These are phyloP conservation scores for Lytechinus variegatus DNA, from an alignment of 35 echinoderm and acorn worm genomes.

Conservation along the genomic window DNA sequence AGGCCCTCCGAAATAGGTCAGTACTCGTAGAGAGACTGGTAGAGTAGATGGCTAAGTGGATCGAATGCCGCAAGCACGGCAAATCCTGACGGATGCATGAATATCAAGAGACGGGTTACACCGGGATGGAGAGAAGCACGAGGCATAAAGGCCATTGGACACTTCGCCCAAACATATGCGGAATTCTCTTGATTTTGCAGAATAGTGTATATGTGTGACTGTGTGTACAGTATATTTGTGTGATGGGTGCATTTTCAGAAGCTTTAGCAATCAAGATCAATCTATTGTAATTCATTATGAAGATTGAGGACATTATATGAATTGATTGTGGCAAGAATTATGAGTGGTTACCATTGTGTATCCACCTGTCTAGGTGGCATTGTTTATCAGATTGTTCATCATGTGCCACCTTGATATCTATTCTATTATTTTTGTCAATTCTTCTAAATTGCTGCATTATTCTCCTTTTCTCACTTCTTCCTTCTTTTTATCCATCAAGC, in stretches of 20 bases:
- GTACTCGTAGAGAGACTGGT: neutral
- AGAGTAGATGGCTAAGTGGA: conserved; percentile 1
- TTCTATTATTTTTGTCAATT: neutral
- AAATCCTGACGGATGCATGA: conserved; percentile 1
- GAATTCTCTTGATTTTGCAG: neutral
- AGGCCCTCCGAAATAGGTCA: conserved; percentile 8
- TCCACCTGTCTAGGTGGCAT: neutral
- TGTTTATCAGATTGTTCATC: neutral
- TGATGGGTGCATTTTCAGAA: neutral
- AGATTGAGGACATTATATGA: neutral
- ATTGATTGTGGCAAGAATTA: neutral
- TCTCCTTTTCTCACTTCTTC: neutral
- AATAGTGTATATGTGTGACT: neutral
- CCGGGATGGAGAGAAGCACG: neutral
- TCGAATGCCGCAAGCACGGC: conserved; percentile 1
- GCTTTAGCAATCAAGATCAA: neutral
- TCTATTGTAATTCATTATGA: neutral
- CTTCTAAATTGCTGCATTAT: neutral
- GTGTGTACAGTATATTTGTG: neutral
- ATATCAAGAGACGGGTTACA: neutral
- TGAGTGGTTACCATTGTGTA: neutral
- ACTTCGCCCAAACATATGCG: neutral
- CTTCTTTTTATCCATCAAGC: neutral
- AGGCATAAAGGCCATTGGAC: neutral
- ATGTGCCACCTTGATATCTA: neutral